Evolutionary conservation across 2,113 vertebrate species (phyloP).

Genomic region (Urocolius indicus): DNA sequence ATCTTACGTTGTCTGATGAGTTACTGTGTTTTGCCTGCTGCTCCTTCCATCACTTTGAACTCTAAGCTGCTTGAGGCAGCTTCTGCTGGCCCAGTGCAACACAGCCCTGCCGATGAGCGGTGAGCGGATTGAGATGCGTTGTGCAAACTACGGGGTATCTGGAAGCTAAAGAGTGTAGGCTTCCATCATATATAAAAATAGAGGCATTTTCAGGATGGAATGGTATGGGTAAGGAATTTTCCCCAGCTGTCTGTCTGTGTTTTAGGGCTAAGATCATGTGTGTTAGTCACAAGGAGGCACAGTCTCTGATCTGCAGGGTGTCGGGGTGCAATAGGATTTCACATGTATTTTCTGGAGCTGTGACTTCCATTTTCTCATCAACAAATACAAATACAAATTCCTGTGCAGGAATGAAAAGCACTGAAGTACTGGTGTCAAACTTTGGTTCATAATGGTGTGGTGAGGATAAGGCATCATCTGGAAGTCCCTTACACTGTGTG

Average conservation of each 20-base stretch:
- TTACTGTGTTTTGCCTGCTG: slow-evolving; percentile 19
- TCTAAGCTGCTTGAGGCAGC: neutral
- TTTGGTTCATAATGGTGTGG: neutral
- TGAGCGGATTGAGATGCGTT: neutral
- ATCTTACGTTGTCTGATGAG: neutral
- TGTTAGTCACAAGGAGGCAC: fast-evolving
- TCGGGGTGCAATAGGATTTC: neutral
- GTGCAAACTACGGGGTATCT: neutral
- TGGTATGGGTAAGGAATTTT: neutral
- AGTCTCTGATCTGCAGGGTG: neutral
- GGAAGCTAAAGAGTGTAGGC: neutral
- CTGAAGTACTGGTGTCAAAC: neutral
- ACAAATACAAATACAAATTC: neutral
- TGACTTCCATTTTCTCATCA: neutral
- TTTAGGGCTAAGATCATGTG: neutral
- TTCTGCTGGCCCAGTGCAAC: neutral
- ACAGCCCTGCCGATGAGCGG: fast-evolving
- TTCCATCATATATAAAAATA: neutral
- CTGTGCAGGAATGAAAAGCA: neutral
- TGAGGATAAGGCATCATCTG: neutral
- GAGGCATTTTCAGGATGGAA: neutral
- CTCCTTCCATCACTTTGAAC: neutral
- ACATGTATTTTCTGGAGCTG: neutral
- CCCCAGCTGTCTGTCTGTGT: neutral
- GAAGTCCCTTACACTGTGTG: neutral